Evolutionary conservation across 2,113 vertebrate genomes (phyloP), one percentile per base, ranked within the genome.

Genomic region (Heterochromis multidens): DNA sequence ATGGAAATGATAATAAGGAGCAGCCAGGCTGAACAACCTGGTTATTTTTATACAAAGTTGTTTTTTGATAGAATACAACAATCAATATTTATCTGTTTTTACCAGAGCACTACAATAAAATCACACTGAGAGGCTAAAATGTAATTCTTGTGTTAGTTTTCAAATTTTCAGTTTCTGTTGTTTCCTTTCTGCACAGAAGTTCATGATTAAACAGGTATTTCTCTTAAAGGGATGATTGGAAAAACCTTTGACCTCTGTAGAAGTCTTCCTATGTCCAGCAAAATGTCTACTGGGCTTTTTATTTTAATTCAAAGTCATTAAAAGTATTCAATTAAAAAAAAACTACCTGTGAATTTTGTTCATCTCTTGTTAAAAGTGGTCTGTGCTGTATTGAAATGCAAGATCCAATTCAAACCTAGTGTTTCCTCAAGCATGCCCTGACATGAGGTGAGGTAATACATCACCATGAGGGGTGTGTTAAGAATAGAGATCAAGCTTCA

Each of bases 181-280:
- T 91, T 95, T 96, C 82, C 90, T 92, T 93, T 91, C 93, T 91
- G 91, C 91, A 80, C 92, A 83, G 29, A 90, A 89, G 82, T 89
- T 93, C 27, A 3, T 52, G 46, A 90, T 82, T 60, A 88, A 95
- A 93, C 56, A 76, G 84, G 84, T 95, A 89, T 95, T 96, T 96
- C 95, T 96, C 94, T 96, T 93, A 95, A 95, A 95, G 95, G 95
- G 95, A 95, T 94, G 87, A 93, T 93, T 86, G 91, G 87, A 91
- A 92, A 82, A 94, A 95, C 87, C 92, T 95, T 93, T 96, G 95
- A 96, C 95, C 96, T 96, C 96, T 96, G 95, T 95, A 95, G 95
- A 96, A 96, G 96, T 96, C 96, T 97, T 96, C 95, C 95, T 96
- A 95, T 85, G 91, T 94, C 90, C 92, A 87, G 93, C 87, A 91